Evolutionary conservation across 2,797 vertebrate genomes (phyloP), one percentile per base, ranked within the genome.

Genomic region (Diceros bicornis): DNA sequence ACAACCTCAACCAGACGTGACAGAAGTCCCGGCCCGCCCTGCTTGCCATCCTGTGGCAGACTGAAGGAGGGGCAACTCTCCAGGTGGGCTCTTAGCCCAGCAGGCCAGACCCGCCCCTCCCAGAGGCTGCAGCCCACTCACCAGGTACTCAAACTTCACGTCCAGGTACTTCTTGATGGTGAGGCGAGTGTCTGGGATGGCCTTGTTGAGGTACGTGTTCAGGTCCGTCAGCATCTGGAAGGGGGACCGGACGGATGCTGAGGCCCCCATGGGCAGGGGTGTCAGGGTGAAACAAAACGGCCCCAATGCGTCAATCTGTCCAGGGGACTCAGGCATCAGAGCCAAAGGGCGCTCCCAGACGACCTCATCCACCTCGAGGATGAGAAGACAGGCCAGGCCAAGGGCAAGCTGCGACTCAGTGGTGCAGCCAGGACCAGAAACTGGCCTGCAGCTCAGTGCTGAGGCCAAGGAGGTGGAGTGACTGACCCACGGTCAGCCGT

Each of bases 81-180:
- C 21, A 16, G 41, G 59, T 0, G 0, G 21, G n/a, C 13, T 32
- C 68, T 64, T 2, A 1, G 5, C 8, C 8, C 34, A 10, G 57
- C 7, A 4, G 44, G 62, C 72, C 27, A 1, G 59, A 16, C 23
- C 29, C 23, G 6, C 0, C 25, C 25, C 9, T 1, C 10, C 68
- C 77, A 2, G 77, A 21, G 10, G 16, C 71, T 3, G 4, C 2
- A 25, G 14, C 2, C 37, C 74, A 52, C 99, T 99, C 96, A 99
- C 99, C 99, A 99, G 98, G 97, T 99, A 99, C 89, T 99, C 99
- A 96, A 99, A 99, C 99, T 99, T 99, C 92, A 99, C 99, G 61
- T 99, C 99, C 98, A 99, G 99, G 98, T 99, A 99, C 97, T 99
- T 99, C 98, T 99, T 99, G 98, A 99, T 99, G 98, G 99, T 99